Base-by-base conservation (phyloP, 2,888 invertebrate species). In the Harmothoe impar region DNA sequence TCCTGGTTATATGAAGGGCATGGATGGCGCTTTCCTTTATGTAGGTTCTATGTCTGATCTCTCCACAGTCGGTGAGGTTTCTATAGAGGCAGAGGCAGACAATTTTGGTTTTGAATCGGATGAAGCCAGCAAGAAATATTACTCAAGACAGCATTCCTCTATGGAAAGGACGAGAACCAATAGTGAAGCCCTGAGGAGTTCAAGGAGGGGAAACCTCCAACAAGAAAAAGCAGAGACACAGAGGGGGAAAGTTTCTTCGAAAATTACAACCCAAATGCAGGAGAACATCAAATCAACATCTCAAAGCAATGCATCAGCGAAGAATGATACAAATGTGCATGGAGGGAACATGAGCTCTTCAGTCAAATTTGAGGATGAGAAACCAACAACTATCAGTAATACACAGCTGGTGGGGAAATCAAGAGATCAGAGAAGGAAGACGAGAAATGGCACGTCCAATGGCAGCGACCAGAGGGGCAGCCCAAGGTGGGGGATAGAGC, bases 21-120 rank as follows among this genome's bases (percentile, higher is more conserved):
- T n/a, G 20, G 62, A 12, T 5, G 62, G 62, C 3, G 62, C 0
- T n/a, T 62, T 7, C 62, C 43, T 7, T 3, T 62, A 15, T 3
- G 20, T 62, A n/a, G n/a, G n/a, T 62, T 62, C 62, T n/a, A 62
- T 62, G 62, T 62, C 12, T 62, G 62, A 62, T 62, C 62, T 62
- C 23, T 62, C 62, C 20, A 62, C 62, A n/a, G 62, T 62, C 20
- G n/a, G n/a, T n/a, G 62, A 62, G 62, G n/a, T n/a, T n/a, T n/a
- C n/a, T n/a, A n/a, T n/a, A n/a, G 62, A 62, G 62, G n/a, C 23
- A 7, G 62, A n/a, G 20, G 62, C 62, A n/a, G 62, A 62, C 20
- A 62, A 62, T n/a, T 3, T 3, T n/a, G 62, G 62, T 3, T 62
- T 62, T 62, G 62, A 62, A 62, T 62, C n/a, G 1, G 62, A 62